These are phyloP conservation scores for Drosophila bunnanda DNA, from an alignment of 2,888 invertebrate species.

Conservation along the genomic window DNA sequence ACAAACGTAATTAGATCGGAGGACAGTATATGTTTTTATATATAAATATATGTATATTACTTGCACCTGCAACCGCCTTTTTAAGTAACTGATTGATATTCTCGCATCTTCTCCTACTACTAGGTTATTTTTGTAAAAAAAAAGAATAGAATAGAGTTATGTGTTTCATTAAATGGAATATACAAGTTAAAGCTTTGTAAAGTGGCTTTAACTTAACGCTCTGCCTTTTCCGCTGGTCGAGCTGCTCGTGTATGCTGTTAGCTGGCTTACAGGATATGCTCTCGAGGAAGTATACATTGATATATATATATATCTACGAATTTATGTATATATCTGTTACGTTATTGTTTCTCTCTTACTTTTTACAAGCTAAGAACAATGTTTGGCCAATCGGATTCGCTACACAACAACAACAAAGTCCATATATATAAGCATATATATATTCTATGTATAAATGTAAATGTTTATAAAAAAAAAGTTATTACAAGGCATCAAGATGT, in stretches of 20 bases:
- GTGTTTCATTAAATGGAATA: constrained; percentile 65
- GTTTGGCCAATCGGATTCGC: constrained; percentile 63
- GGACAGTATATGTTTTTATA: constrained; percentile 1
- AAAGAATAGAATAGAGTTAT: constrained; percentile 4
- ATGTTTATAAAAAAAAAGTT: constrained; percentile 11
- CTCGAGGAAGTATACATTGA: constrained; percentile 23
- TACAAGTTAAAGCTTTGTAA: constrained; percentile 60
- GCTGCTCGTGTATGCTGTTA: constrained; percentile 18
- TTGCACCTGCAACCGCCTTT: constrained; percentile 14
- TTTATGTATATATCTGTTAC: constrained; percentile 20
- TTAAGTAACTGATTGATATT: constrained; percentile 40
- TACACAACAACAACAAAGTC: constrained; percentile 56
- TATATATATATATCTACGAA: constrained; percentile 8
- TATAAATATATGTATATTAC: not conserved
- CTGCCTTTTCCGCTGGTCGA: constrained; percentile 13
- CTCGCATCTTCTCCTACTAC: not conserved
- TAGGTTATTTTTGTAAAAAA: constrained; percentile 34
- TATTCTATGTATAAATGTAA: not conserved
- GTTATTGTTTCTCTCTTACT: not conserved
- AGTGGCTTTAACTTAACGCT: constrained; percentile 57
- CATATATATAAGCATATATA: not conserved
- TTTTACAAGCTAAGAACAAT: constrained; percentile 39
- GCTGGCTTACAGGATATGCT: constrained; percentile 33
- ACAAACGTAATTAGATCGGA: not conserved
- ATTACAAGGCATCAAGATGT: constrained; percentile 27